A percentile compares a stretch with the other conserved stretches of the same genome.
phyloP scores from a whole-genome alignment of 2,113 vertebrate species.

The Rhynchomys soricoides region DNA sequence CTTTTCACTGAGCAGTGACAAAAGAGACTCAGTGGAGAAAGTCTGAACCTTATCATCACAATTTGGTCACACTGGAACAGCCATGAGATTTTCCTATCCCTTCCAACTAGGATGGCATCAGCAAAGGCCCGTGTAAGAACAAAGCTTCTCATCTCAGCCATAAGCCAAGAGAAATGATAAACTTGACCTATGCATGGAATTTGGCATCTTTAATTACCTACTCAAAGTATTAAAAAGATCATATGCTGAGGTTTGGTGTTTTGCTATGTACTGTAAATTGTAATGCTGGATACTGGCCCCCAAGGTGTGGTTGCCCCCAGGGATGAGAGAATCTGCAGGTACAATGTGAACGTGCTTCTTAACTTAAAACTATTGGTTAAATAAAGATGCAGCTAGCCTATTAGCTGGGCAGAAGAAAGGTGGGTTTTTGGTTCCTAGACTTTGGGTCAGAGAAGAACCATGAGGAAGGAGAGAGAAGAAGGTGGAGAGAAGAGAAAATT shows the following conservation, averaged over 20 bases:
- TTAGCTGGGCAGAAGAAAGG: too few species aligned
- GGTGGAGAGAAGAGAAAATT: too few species aligned
- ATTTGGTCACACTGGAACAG: background rate
- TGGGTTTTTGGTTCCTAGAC: too few species aligned
- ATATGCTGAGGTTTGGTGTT: background rate
- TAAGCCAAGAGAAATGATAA: background rate
- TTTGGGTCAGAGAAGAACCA: too few species aligned
- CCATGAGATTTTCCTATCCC: background rate
- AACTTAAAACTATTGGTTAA: too few species aligned
- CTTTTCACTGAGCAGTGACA: background rate
- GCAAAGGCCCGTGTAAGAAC: background rate
- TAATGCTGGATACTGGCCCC: too few species aligned
- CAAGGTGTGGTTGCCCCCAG: too few species aligned
- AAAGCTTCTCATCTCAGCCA: background rate
- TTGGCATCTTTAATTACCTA: background rate
- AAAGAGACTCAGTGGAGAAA: background rate
- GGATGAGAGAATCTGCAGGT: too few species aligned
- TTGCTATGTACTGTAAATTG: too few species aligned
- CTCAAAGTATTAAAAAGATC: background rate
- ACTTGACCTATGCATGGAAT: background rate
- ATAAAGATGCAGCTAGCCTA: too few species aligned
- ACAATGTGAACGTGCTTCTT: too few species aligned
- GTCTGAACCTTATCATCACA: background rate
- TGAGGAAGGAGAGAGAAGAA: too few species aligned
- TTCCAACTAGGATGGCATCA: background rate